Percentiles rank a stretch among this genome's conserved stretches.
Conservation (phyloP, 2,888 invertebrate genomes). For the Aphelenchoides bicaudatus region DNA sequence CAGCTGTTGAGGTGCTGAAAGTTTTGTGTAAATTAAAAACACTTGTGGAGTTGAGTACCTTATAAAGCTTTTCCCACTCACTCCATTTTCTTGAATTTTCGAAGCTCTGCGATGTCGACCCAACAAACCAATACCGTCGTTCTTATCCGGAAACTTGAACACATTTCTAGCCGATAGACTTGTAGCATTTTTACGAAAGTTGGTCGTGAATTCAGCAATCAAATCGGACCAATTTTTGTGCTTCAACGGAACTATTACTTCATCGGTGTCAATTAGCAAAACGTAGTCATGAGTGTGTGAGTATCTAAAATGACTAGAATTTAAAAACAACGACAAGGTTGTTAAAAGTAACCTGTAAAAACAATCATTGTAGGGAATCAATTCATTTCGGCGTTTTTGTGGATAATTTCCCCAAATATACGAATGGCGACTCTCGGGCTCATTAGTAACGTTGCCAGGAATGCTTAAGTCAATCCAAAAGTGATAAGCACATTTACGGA, state of each 20-base stretch:
- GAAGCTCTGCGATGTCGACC: conserved; percentile 65
- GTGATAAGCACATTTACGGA: conserved; percentile 4
- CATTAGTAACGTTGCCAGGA: conserved; percentile 84
- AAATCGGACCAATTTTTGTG: conserved; percentile 73
- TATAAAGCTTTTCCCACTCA: conserved; percentile 73
- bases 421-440: conserved; percentile 66
- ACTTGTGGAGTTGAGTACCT: conserved; percentile 31
- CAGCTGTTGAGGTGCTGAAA: conserved; percentile 64
- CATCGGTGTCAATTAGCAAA: conserved; percentile 86
- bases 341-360: conserved; percentile 73
- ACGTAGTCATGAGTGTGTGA: conserved; percentile 75
- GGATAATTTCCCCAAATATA: conserved; percentile 84
- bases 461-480: conserved; percentile 67
- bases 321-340: neutral
- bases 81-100: conserved; percentile 68
- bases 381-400: conserved; percentile 87
- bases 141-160: conserved; percentile 78
- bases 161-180: conserved; percentile 73
- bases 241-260: conserved; percentile 84
- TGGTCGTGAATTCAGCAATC: conserved; percentile 67
- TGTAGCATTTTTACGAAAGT: conserved; percentile 9
- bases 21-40: neutral
- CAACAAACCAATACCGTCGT: conserved; percentile 39
- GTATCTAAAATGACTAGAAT: conserved; percentile 72
- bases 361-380: conserved; percentile 93